Percentiles rank a stretch among this genome's conserved stretches.
Evolutionary conservation across 2,113 vertebrate genomes (phyloP).

Genomic region (Cinclus cinclus): DNA sequence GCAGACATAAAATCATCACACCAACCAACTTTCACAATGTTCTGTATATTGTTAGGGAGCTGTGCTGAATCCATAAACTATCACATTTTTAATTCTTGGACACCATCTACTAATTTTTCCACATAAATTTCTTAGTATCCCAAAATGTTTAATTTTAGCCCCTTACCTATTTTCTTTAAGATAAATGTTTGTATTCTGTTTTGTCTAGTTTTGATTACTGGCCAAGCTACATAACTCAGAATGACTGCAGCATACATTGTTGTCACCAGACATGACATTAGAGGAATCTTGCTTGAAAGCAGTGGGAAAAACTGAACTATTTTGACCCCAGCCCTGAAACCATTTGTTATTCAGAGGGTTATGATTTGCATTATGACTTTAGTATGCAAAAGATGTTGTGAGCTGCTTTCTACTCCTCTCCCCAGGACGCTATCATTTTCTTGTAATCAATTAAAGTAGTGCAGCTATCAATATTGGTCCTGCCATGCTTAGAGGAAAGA

Average conservation of each 20-base stretch:
- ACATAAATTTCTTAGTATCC: not conserved
- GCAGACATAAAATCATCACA: not conserved
- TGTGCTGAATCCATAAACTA: not conserved
- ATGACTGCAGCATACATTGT: not conserved
- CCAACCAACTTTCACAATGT: not conserved
- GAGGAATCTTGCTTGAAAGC: not conserved
- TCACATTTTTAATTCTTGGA: not conserved
- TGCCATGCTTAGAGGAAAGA: not conserved
- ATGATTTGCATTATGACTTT: not conserved
- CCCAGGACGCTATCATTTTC: not conserved
- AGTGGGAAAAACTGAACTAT: not conserved
- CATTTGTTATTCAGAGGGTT: not conserved
- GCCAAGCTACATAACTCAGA: not conserved
- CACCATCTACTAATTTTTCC: not conserved
- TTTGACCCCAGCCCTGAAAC: not conserved
- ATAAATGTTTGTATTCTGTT: not conserved
- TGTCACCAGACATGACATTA: not conserved
- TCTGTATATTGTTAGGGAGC: not conserved
- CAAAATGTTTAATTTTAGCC: not conserved
- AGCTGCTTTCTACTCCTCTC: not conserved
- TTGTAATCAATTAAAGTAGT: not conserved
- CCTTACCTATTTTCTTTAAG: not conserved
- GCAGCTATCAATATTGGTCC: not conserved
- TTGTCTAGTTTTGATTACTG: not conserved
- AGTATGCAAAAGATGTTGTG: not conserved